Percentiles rank a stretch among this genome's conserved stretches.
Evolutionary conservation across 2,797 vertebrate species (phyloP).

Genomic region (Hafferia zeledoni): DNA sequence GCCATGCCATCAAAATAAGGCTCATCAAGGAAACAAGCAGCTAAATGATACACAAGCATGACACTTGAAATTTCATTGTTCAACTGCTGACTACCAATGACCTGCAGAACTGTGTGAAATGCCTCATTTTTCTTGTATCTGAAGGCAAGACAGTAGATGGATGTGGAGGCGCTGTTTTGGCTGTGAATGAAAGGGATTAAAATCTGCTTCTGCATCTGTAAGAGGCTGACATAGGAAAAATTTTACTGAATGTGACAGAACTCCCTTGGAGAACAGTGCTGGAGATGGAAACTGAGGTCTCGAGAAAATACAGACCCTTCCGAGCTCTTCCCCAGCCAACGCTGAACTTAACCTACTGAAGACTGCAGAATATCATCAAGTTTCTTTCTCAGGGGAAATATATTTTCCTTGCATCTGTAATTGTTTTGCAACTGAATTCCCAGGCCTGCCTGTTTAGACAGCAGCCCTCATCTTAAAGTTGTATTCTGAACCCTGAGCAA

Average conservation of each 20-base stretch:
- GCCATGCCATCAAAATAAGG: not conserved
- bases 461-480: not conserved
- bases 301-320: not conserved
- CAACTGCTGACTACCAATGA: not conserved
- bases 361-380: not conserved
- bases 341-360: not conserved
- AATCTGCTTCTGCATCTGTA: not conserved
- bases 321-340: not conserved
- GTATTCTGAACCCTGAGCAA: constrained; percentile 16
- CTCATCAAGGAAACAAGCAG: not conserved
- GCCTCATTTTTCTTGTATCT: not conserved
- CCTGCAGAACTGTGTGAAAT: not conserved
- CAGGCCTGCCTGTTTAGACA: constrained; percentile 26
- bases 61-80: not conserved
- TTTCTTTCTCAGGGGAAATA: constrained; percentile 21
- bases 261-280: not conserved
- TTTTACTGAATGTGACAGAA: not conserved
- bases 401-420: constrained; percentile 29
- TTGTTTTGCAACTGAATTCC: constrained; percentile 42
- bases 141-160: not conserved
- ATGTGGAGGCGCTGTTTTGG: not conserved
- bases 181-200: not conserved
- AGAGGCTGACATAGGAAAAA: not conserved
- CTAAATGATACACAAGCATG: not conserved
- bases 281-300: not conserved